A percentile compares a stretch with the other conserved stretches of the same genome.
Conservation (phyloP, 1,140 invertebrate species). For the Harlomillsia oculata region DNA sequence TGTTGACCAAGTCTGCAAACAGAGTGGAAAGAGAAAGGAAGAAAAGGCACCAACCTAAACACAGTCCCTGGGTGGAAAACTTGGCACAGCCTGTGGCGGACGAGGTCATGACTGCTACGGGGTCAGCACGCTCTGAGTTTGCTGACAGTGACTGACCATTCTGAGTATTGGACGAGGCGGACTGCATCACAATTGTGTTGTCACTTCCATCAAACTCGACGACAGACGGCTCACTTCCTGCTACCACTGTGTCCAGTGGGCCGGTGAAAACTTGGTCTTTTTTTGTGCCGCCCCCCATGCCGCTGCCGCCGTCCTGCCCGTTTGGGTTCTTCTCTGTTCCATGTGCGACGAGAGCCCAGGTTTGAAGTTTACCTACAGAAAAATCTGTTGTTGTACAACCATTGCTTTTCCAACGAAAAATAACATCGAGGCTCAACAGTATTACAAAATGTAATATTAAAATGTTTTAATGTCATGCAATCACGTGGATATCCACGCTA, state of each 20-base stretch:
- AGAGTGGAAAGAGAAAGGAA: constrained; percentile 23
- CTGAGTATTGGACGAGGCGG: no score
- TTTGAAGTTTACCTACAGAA: constrained; percentile 30
- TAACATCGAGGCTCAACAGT: neutral
- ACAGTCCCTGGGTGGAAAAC: constrained; percentile 27
- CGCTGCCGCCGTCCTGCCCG: constrained; percentile 10
- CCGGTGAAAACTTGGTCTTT: neutral
- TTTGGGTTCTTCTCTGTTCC: constrained; percentile 29
- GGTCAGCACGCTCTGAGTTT: constrained; percentile 15
- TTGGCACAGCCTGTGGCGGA: constrained; percentile 26
- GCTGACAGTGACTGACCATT: constrained; percentile 22
- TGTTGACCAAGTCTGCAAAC: no score
- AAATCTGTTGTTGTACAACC: neutral
- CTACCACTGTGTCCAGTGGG: neutral
- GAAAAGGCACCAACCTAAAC: constrained; percentile 37
- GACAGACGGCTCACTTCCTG: constrained; percentile 6
- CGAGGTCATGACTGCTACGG: neutral
- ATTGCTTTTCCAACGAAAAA: neutral
- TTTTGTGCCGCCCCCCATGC: constrained; percentile 1
- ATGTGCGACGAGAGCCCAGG: constrained; percentile 32
- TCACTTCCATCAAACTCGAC: constrained; percentile 33
- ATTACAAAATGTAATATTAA: constrained; percentile 6
- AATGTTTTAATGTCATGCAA: neutral
- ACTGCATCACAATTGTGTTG: constrained; percentile 26
- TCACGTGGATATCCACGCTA: no score